Evolutionary conservation across 1,140 invertebrate species (phyloP).

Genomic region (Heliconius congener): DNA sequence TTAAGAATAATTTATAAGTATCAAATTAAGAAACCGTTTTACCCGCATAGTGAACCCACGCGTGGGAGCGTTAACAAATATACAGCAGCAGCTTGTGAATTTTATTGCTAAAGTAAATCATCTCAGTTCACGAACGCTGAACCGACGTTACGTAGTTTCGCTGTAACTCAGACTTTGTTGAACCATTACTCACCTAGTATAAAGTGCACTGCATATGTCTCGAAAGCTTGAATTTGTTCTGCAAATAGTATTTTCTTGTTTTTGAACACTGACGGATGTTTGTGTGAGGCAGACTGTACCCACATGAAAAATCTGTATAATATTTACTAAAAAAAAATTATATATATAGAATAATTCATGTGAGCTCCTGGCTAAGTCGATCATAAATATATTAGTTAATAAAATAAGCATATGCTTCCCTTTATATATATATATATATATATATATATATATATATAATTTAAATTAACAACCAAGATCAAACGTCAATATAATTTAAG

Average conservation of each 20-base stretch:
- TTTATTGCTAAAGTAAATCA: conserved; percentile 46
- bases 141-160: conserved; percentile 42
- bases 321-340: neutral
- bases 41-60: neutral
- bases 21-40: neutral
- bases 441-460: neutral
- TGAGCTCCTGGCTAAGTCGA: too few relatives aligned
- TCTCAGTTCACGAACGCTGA: conserved; percentile 36
- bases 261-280: conserved; percentile 16
- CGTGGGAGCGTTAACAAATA: conserved; percentile 3
- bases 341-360: too few relatives aligned
- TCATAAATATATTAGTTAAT: too few relatives aligned
- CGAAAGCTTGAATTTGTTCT: conserved; percentile 40
- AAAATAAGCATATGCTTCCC: too few relatives aligned
- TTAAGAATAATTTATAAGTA: neutral
- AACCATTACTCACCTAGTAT: conserved; percentile 44
- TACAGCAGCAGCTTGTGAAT: conserved; percentile 39
- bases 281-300: neutral
- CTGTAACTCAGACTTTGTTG: conserved; percentile 46
- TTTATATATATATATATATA: too few relatives aligned
- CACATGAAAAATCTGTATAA: conserved; percentile 21
- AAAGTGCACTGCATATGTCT: conserved; percentile 39
- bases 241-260: conserved; percentile 44
- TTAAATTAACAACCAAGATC: neutral
- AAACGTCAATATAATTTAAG: neutral